These are phyloP conservation scores for Sinella curviseta DNA, from an alignment of 1,140 invertebrate species.

Conservation along the genomic window DNA sequence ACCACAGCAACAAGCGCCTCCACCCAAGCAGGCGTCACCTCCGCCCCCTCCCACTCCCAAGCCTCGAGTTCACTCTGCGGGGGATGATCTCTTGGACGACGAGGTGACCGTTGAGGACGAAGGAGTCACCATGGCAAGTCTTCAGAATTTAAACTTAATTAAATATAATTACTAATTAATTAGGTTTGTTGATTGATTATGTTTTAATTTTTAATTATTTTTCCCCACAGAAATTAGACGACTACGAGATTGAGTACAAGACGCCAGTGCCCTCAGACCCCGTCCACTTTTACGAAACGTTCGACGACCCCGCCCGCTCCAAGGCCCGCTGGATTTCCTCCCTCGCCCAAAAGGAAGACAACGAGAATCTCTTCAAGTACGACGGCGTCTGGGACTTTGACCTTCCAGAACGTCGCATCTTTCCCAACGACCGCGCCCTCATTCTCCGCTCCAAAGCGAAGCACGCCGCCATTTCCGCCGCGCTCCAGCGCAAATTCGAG, in stretches of 20 bases:
- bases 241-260: constrained; percentile 51
- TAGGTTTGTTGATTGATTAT: background rate
- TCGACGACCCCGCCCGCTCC: constrained; percentile 76
- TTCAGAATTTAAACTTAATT: background rate
- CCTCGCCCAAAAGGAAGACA: constrained; percentile 88
- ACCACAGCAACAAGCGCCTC: too few relatives aligned
- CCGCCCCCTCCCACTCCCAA: too few relatives aligned
- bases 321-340: constrained; percentile 82
- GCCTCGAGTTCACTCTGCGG: too few relatives aligned
- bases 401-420: constrained; percentile 69
- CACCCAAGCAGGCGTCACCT: too few relatives aligned
- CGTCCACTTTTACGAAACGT: constrained; percentile 81
- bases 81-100: background rate
- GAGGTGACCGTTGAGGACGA: background rate
- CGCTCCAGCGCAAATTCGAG: constrained; percentile 76
- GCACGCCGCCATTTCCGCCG: constrained; percentile 90
- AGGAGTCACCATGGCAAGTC: background rate
- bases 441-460: constrained; percentile 93
- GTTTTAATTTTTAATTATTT: background rate
- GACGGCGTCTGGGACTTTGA: constrained; percentile 86
- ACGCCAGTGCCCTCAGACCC: constrained; percentile 56
- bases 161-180: background rate
- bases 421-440: constrained; percentile 82
- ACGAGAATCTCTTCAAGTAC: constrained; percentile 90
- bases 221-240: background rate